Conservation (phyloP, 2,113 vertebrate species). For the Trichechus manatus region DNA sequence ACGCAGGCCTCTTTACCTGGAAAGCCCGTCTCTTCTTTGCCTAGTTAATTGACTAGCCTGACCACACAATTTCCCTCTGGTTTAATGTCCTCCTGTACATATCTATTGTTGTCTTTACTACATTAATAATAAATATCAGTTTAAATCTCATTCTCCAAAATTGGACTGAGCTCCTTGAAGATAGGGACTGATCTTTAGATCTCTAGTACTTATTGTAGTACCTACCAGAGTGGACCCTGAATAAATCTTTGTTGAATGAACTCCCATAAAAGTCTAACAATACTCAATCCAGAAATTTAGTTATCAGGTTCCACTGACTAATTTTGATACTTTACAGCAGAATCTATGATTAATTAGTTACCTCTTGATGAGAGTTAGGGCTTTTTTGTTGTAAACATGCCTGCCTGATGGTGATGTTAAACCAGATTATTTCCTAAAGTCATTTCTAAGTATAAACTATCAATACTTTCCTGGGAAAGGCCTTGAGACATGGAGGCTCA, state of each 20-base stretch:
- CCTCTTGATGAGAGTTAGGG: background rate
- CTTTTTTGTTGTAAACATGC: constrained; percentile 2
- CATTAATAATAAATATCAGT: background rate
- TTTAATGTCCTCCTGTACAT: background rate
- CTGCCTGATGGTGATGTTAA: background rate
- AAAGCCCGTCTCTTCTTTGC: constrained; percentile 18
- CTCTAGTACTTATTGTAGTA: background rate
- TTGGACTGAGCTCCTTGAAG: constrained; percentile 29
- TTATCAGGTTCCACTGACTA: constrained; percentile 2
- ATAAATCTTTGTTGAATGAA: constrained; percentile 36
- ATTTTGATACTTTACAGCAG: constrained; percentile 17
- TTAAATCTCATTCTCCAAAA: constrained; percentile 42
- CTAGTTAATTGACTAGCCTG: background rate
- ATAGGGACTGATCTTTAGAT: background rate
- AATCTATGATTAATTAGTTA: constrained; percentile 24
- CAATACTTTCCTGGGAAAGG: constrained; percentile 36
- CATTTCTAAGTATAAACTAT: background rate
- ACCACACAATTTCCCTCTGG: background rate
- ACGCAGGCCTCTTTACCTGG: background rate
- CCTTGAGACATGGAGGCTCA: background rate
- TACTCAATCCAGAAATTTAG: constrained; percentile 38
- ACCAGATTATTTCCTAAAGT: background rate
- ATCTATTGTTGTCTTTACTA: constrained; percentile 12
- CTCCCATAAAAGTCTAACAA: background rate
- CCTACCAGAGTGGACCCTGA: background rate